Evolutionary conservation across 2,888 invertebrate genomes (phyloP), one percentile per base, ranked within the genome.

Genomic region (Heliconius charithonia): DNA sequence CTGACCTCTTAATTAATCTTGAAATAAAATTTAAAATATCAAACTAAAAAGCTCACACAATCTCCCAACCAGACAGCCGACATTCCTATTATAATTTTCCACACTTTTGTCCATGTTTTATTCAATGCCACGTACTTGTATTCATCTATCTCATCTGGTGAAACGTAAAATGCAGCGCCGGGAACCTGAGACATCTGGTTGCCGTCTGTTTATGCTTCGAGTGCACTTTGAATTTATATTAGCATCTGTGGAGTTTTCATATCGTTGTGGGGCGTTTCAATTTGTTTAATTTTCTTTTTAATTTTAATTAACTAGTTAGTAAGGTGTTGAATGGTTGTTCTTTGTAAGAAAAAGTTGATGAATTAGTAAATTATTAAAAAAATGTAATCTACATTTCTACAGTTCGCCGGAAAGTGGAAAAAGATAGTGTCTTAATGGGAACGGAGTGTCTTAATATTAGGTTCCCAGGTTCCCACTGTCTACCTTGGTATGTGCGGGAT

Each of bases 221-320:
- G 41, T 70, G 76, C 76, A 63, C 62, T 76, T 76, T 70, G 69
- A 76, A 76, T 76, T 62, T 67, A 70, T 76, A 62, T 70, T 70
- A 76, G 59, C 69, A 71, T 29, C 71, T 56, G 71, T 27, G 51
- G 71, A 56, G 29, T n/a, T 71, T 56, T 71, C 29, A 51, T 32
- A 29, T 56, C 6, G 51, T 4, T 9, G 29, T 71, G 81, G 13
- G 41, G 1, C 10, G 12, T 67, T 67, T 67, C 41, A 41, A 67
- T 67, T 67, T 37, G 22, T 32, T 51, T 51, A 51, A 22, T 51
- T 51, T 51, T 45, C 45, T 45, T 45, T 45, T 45, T 16, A 45
- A 32, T 32, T 66, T 66, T 22, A 66, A 32, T 66, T 32, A 13
- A 25, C 12, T 66, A 66, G 32, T 19, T 7, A 19, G 10, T 29